Evolutionary conservation across 2,888 invertebrate species (phyloP), one percentile per base, ranked within the genome.

Genomic region (Calameuta filiformis): DNA sequence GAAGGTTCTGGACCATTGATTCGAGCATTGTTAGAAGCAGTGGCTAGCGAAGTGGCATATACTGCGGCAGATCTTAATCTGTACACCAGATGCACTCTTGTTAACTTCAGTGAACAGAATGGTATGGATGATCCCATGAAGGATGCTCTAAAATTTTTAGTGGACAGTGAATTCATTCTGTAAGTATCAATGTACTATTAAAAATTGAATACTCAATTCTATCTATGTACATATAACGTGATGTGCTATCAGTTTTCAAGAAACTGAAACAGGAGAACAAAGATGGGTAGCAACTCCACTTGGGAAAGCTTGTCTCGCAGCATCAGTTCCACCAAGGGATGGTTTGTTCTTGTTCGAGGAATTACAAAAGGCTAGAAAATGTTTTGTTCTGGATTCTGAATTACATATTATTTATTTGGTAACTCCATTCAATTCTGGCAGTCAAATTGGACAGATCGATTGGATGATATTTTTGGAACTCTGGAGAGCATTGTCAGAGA

Each of bases 341-440:
- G 98, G 98, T 0, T 92, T 99, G 12, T 94, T 96, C 31, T 94
- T 99, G 71, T 97, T 98, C 89, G 94, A 95, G 81, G 99, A 99
- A 91, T 92, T 99, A 35, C 96, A 97, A 90, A 96, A 95, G 91
- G 98, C 99, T 0, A 94, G 98, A 12, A 95, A 96, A 85, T 96
- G 97, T 88, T 96, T 99, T 89, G 98, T 98, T 0, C 92, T 99
- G 15, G 98, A 98, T 90, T 97, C 97, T 77, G 99, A 99, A 87
- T 93, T 99, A 3, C 99, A 99, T 92, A 94, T 99, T 69, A 95
- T 99, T 75, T 99, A 99, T 92, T 93, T 98, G 87, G 98, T 98
- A 69, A 99, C 99, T 3, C 99, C 99, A 0, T 96, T 97, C 82
- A 97, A 96, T 90, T 95, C 97, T 35, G 95, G 96, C 85, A 95